Evolutionary conservation across 1,140 invertebrate genomes (phyloP), one percentile per base, ranked within the genome.

Genomic region (Listronotus oregonensis): DNA sequence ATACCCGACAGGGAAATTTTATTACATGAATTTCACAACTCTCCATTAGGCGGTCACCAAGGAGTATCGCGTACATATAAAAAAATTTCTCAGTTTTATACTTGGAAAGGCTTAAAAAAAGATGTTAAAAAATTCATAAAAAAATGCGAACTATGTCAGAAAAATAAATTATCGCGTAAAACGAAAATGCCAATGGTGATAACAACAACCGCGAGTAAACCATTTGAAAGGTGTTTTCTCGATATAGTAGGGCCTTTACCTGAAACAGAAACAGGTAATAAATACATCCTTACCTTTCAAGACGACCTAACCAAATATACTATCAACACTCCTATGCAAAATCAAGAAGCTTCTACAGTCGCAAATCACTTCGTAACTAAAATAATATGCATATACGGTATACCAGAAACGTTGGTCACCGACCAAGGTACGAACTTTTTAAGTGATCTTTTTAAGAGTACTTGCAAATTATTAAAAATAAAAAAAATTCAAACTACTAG

Each of bases 271-370:
- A 46, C 9, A 10, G 69, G 73, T 4, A 75, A 77, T 55, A 73
- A 69, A 59, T 80, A 78, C 67, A 73, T 81, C 8, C 40, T 80
- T 6, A 77, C 79, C 2, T 50, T 78, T n/a, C 62, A 67, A 50
- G 77, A 80, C 43, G 56, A 44, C n/a, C 51, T 64, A 6, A 56
- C 75, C 47, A 46, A 74, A 68, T 54, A 75, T 64, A 7, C 70
- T 2, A 60, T 71, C 54, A 72, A 70, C 2, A 60, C 52, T 18
- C 66, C 73, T 3, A 57, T 76, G 14, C 14, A 43, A 47, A 40
- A 69, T 46, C 70, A 73, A 58, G 59, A 67, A 39, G 65, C 71
- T 8, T 52, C 56, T 18, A 69, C 69, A 9, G 64, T 74, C 14
- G 68, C 71, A n/a, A n/a, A n/a, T n/a, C n/a, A n/a, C n/a, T n/a